Base-by-base conservation (phyloP, 2,797 vertebrate species). In the Orestias chungarensis region DNA sequence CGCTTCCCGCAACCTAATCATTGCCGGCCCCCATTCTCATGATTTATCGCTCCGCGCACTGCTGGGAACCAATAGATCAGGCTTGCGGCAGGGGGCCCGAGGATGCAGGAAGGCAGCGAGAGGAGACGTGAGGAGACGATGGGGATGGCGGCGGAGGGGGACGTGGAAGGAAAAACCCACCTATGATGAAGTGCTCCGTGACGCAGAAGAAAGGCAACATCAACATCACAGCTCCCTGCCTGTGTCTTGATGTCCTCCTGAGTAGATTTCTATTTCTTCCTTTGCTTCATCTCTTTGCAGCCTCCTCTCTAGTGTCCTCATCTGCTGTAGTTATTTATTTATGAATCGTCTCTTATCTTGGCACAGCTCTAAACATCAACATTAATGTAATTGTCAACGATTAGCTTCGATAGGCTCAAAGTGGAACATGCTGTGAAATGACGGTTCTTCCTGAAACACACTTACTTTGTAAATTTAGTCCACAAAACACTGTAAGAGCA, bases 1-100 rank as follows among this genome's bases (percentile, higher is more conserved):
- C 75, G 78, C 80, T 75, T 75, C 82, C 80, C 68, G 86, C 95
- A 94, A 95, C 96, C 94, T 95, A 91, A 92, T 95, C 96, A 95
- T 97, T 93, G 95, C 93, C 88, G 87, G 87, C 93, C 94, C 89
- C 94, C 96, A 96, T 98, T 97, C 96, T 92, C 86, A 87, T 98
- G 97, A 99, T 99, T 97, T 97, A 99, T 99, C 93, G 94, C 94
- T 92, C 92, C 86, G 87, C 87, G 92, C 86, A 93, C 95, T 88
- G 92, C 90, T 82, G 94, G 91, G 94, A 95, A 94, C 93, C 94
- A 94, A 97, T 97, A 96, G 96, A 98, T 97, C 96, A 98, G 94
- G 91, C 72, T 84, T 94, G 91, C 94, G 64, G 92, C 89, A 84
- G 93, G 93, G 92, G 90, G 88, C 94, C 93, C 88, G 35, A 79